Evolutionary conservation across 2,888 invertebrate species (phyloP).

Genomic region (Myopa tessellatipennis): DNA sequence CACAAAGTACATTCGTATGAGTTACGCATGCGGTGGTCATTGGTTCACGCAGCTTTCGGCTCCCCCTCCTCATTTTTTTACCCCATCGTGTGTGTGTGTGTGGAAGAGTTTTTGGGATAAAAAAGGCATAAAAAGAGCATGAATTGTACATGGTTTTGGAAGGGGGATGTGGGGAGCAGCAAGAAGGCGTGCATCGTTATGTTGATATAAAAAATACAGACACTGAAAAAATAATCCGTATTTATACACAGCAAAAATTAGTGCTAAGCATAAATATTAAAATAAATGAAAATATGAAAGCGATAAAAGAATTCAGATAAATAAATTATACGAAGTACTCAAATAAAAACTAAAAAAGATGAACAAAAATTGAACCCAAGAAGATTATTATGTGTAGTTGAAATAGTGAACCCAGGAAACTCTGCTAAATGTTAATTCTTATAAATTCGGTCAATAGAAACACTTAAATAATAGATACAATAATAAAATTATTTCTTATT

Average conservation of each 20-base stretch:
- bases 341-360: too few relatives aligned
- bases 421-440: too few relatives aligned
- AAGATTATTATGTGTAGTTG: too few relatives aligned
- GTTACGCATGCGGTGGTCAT: conserved; percentile 23
- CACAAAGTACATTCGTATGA: conserved; percentile 30
- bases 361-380: too few relatives aligned
- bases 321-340: too few relatives aligned
- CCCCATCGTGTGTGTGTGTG: conserved; percentile 1
- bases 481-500: too few relatives aligned
- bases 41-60: conserved; percentile 1
- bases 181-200: conserved; percentile 26
- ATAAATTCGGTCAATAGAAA: background rate
- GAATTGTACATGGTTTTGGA: background rate
- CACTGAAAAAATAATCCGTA: background rate
- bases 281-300: too few relatives aligned
- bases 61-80: conserved; percentile 5
- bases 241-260: too few relatives aligned
- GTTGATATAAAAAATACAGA: background rate
- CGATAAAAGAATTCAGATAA: too few relatives aligned
- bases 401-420: too few relatives aligned
- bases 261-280: too few relatives aligned
- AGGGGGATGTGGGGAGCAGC: background rate
- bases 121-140: conserved; percentile 3
- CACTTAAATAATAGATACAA: too few relatives aligned
- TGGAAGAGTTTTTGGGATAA: conserved; percentile 19